These are phyloP conservation scores for Poecilobothrus nobilitatus DNA, from an alignment of 2,888 invertebrate genomes.

Conservation along the genomic window DNA sequence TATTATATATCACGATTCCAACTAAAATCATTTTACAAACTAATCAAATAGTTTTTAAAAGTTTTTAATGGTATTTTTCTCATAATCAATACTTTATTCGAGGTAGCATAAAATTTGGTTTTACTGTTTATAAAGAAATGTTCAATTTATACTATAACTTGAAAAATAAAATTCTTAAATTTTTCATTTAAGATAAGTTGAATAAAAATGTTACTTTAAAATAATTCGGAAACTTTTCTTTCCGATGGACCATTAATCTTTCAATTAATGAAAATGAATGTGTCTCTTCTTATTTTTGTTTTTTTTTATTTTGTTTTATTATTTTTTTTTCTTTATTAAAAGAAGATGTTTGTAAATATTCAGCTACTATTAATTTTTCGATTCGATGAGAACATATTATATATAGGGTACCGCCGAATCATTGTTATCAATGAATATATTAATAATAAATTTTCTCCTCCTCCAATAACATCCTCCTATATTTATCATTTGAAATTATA, in stretches of 20 bases:
- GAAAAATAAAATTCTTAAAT: no score
- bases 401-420: not conserved
- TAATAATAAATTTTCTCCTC: not conserved
- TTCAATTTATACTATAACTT: no score
- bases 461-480: not conserved
- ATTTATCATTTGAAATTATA: not conserved
- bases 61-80: no score
- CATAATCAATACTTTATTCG: no score
- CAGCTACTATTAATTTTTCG: not conserved
- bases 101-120: no score
- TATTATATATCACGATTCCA: no score
- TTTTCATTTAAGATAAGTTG: no score
- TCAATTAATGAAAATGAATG: conserved; percentile 4
- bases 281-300: not conserved
- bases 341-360: no score
- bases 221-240: not conserved
- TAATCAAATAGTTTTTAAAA: no score
- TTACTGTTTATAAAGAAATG: no score
- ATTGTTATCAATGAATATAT: not conserved
- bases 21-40: no score
- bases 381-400: conserved; percentile 1
- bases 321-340: not conserved
- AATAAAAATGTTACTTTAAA: not conserved
- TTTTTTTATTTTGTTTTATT: not conserved
- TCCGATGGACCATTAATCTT: not conserved